Evolutionary conservation across 2,797 vertebrate genomes (phyloP).

Genomic region (Gephyroberyx darwinii): DNA sequence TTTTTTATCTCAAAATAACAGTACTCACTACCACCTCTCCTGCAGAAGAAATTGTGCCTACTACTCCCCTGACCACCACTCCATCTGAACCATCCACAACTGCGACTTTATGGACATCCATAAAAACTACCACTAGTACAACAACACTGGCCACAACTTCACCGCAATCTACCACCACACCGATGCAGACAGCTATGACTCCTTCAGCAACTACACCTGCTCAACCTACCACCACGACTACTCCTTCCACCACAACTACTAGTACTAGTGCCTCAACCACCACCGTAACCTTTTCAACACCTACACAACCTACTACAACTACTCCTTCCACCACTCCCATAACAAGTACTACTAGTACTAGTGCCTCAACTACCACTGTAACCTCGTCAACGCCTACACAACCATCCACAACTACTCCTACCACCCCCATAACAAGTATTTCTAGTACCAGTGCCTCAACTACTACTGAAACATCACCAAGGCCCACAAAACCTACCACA

Average conservation of each 20-base stretch:
- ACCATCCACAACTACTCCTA: fast-evolving
- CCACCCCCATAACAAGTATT: not conserved
- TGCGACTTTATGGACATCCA: too few species aligned
- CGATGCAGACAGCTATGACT: slow-evolving; percentile 7
- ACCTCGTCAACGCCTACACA: not conserved
- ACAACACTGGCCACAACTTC: not conserved
- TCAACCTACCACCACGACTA: not conserved
- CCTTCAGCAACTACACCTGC: not conserved
- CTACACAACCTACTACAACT: not conserved
- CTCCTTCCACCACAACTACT: not conserved
- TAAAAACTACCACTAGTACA: not conserved
- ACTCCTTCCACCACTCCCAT: not conserved
- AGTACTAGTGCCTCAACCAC: not conserved
- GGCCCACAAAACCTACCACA: not conserved
- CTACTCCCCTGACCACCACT: not conserved
- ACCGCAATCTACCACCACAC: not conserved
- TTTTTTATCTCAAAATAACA: not conserved
- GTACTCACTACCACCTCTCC: not conserved
- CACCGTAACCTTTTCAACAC: not conserved
- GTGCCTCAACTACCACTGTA: not conserved
- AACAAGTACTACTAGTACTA: not conserved
- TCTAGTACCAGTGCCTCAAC: not conserved
- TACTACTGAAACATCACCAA: not conserved
- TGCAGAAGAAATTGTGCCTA: not conserved
- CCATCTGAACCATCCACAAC: not conserved